Evolutionary conservation across 2,113 vertebrate genomes (phyloP), one percentile per base, ranked within the genome.

Genomic region (Lates calcarifer): DNA sequence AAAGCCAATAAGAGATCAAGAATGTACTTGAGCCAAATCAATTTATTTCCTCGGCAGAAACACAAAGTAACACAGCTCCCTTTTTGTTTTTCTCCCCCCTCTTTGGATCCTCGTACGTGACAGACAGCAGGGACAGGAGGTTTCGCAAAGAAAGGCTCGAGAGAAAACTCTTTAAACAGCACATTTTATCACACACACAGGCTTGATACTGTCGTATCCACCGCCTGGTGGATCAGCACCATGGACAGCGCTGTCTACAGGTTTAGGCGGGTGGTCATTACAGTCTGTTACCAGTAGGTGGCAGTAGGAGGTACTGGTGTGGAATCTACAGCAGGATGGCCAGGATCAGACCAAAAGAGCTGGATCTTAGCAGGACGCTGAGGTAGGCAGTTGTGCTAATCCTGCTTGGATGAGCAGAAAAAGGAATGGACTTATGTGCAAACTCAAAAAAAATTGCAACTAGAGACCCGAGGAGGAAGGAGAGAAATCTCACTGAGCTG

Each of bases 371-470:
- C 70, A 72, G 87, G 81, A 76, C 28, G 89, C 91, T 93, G 91
- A 92, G 64, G 83, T 57, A 22, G 65, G 28, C 89, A 79, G 33
- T 78, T 75, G 62, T 22, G 65, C 39, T 90, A 91, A 91, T 91
- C 85, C 90, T 80, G 86, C 90, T 58, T 80, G 83, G 56, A 35
- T 74, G 75, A 65, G 87, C 90, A 87, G 77, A 90, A 89, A 91
- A 70, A n/a, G 35, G 41, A 29, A 76, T 20, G 49, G 86, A 85
- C 13, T 80, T 77, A 71, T 53, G 56, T 62, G 63, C 22, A 64
- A 83, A 79, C 29, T 80, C 6, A 14, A 58, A 77, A 86, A 78
- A 77, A 86, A 78, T 0, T 76, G 68, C 78, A 80, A 85, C 66
- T 14, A 26, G 63, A 83, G 43, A 71, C 29, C 26, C 0, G 1